phyloP scores from a whole-genome alignment of 2,113 vertebrate species.

The Herpailurus yagouaroundi region DNA sequence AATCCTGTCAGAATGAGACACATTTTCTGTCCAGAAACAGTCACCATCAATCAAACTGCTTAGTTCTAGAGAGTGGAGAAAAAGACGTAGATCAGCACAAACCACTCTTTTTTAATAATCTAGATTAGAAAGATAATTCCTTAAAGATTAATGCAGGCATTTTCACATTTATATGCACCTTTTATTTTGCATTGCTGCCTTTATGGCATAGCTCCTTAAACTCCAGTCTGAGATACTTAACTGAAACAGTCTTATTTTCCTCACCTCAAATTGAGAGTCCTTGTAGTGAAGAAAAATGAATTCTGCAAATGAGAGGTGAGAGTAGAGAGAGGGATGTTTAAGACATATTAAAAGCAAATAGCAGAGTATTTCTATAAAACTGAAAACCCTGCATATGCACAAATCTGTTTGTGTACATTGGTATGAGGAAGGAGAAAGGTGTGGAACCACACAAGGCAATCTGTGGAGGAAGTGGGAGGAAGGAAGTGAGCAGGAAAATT shows the following conservation, averaged over 20 bases:
- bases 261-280: background rate
- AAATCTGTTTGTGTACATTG: background rate
- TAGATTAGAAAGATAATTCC: conserved; percentile 18
- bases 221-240: background rate
- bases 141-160: background rate
- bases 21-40: background rate
- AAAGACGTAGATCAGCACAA: background rate
- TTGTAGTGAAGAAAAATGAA: background rate
- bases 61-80: background rate
- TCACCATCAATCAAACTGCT: background rate
- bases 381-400: background rate
- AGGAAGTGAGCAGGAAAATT: background rate
- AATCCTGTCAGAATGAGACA: background rate
- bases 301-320: background rate
- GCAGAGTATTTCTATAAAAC: background rate
- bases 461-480: background rate
- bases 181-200: background rate
- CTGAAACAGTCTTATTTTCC: background rate
- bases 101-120: background rate
- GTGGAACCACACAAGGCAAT: background rate
- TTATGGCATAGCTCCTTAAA: background rate
- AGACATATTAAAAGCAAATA: background rate
- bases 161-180: background rate
- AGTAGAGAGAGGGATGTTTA: background rate
- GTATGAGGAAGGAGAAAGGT: background rate